Percentiles rank a stretch among this genome's conserved stretches.
These are phyloP conservation scores for Sebastes matsubarae DNA, from an alignment of 2,797 vertebrate species.

Conservation along the genomic window DNA sequence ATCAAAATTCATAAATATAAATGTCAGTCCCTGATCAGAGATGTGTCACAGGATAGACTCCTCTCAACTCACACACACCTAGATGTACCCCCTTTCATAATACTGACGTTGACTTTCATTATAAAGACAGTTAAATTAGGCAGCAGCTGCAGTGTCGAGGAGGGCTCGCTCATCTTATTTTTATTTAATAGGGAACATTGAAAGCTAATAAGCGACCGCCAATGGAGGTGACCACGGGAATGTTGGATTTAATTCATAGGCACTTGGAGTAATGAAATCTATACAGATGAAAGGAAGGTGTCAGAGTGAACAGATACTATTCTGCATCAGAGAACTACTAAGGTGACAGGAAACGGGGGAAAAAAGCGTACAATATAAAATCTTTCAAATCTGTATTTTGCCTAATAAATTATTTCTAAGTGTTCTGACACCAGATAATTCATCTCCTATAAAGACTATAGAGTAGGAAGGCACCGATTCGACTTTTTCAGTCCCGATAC, in stretches of 20 bases:
- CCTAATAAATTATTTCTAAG: background rate
- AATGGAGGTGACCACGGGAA: constrained; percentile 35
- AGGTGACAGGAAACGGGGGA: background rate
- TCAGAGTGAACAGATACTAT: constrained; percentile 14
- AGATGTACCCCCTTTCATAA: constrained; percentile 55
- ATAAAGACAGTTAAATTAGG: constrained; percentile 61
- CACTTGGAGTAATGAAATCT: constrained; percentile 55
- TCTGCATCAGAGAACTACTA: constrained; percentile 8
- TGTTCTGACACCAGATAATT: background rate
- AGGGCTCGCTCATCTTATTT: constrained; percentile 65
- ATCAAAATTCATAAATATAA: constrained; percentile 81
- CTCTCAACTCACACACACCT: constrained; percentile 41
- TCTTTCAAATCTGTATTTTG: background rate
- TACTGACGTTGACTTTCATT: constrained; percentile 64
- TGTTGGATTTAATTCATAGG: constrained; percentile 55
- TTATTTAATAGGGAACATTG: constrained; percentile 67
- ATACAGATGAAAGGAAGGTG: constrained; percentile 44
- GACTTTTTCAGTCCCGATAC: background rate
- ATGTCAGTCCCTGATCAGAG: constrained; percentile 85
- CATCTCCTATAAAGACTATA: background rate
- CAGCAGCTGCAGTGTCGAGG: constrained; percentile 43
- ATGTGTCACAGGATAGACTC: constrained; percentile 64
- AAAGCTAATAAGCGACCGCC: constrained; percentile 58
- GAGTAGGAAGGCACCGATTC: background rate
- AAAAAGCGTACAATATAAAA: background rate